These are phyloP conservation scores for Rhinolophus ferrumequinum DNA, from an alignment of 2,113 vertebrate genomes.

Conservation along the genomic window DNA sequence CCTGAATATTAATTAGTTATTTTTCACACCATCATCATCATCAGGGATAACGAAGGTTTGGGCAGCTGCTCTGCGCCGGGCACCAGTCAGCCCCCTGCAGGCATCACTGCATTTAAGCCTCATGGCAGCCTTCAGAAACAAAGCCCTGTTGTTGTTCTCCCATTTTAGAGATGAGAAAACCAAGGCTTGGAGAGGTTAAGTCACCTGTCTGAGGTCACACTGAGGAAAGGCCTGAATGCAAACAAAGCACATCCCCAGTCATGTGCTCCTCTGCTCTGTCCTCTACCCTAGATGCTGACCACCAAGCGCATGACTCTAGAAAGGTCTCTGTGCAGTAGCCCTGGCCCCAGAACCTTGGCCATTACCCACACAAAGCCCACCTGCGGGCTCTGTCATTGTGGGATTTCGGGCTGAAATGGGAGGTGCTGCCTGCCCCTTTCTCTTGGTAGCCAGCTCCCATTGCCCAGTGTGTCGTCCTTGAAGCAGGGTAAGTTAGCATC, in stretches of 20 bases:
- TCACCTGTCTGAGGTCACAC: neutral
- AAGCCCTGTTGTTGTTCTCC: neutral
- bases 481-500: neutral
- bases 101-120: neutral
- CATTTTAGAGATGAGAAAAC: constrained; percentile 18
- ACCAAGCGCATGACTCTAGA: neutral
- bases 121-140: neutral
- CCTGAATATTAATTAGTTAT: neutral
- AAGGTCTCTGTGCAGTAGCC: neutral
- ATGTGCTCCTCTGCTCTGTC: neutral
- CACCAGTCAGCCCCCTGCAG: neutral
- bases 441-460: neutral
- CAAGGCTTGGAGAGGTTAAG: neutral
- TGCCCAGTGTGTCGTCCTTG: neutral
- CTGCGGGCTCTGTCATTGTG: neutral
- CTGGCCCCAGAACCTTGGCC: neutral
- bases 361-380: neutral
- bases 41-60: no score
- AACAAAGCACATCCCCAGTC: neutral
- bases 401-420: neutral
- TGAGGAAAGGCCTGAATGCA: neutral
- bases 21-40: neutral
- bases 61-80: neutral
- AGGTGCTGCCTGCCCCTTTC: neutral
- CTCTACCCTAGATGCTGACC: neutral